Conservation (phyloP, 35 echinoderm and acorn worm species). For the Lytechinus variegatus region DNA sequence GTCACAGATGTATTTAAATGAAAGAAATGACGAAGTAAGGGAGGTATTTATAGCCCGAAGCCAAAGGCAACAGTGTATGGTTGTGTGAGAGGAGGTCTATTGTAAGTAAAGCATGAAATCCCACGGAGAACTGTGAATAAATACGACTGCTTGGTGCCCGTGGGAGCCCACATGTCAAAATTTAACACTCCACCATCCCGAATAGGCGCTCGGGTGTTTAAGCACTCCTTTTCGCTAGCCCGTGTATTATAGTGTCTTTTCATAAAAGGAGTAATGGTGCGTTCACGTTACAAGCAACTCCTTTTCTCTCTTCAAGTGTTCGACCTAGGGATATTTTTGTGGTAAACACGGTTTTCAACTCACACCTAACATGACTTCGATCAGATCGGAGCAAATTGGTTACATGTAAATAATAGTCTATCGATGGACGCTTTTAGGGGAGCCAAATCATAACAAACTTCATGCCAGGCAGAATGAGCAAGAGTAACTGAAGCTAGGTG, state of each 20-base stretch:
- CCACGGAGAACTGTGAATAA: slow-evolving; percentile 51
- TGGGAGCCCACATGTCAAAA: slow-evolving; percentile 50
- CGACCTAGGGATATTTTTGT: slow-evolving; percentile 52
- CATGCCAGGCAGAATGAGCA: slow-evolving; percentile 25
- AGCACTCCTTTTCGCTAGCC: slow-evolving; percentile 3
- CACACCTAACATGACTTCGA: slow-evolving; percentile 48
- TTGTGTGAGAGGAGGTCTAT: slow-evolving; percentile 45
- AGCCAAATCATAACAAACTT: slow-evolving; percentile 48
- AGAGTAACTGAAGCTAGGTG: slow-evolving; percentile 39
- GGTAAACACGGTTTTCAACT: slow-evolving; percentile 46
- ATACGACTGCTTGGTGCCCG: slow-evolving; percentile 40
- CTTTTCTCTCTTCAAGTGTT: slow-evolving; percentile 46
- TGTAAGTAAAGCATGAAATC: slow-evolving; percentile 45
- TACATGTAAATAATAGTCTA: slow-evolving; percentile 55
- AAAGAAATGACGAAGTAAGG: slow-evolving; percentile 43
- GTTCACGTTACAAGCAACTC: slow-evolving; percentile 55
- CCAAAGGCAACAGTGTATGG: slow-evolving; percentile 41
- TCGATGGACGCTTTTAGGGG: slow-evolving; percentile 43
- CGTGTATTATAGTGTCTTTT: slow-evolving; percentile 56
- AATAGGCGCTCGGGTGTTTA: slow-evolving; percentile 30
- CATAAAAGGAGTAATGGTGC: slow-evolving; percentile 53
- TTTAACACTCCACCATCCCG: slow-evolving; percentile 24
- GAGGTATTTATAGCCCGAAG: slow-evolving; percentile 47
- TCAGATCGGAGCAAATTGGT: slow-evolving; percentile 53
- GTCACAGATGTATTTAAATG: slow-evolving; percentile 31